phyloP scores from a whole-genome alignment of 1,140 invertebrate species.

The Cyclargus thomasi region DNA sequence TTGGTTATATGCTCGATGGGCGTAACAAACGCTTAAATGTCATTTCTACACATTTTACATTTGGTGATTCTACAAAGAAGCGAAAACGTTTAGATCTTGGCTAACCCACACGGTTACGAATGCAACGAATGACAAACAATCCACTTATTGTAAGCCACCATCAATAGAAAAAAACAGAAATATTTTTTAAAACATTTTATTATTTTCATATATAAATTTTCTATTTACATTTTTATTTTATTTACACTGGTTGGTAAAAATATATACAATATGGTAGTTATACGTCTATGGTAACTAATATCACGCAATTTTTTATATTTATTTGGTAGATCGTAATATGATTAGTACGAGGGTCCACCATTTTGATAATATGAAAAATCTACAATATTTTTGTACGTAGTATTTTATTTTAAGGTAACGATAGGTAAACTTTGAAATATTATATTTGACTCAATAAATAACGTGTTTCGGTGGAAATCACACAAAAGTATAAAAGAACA shows the following conservation, averaged over 20 bases:
- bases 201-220: slow-evolving; percentile 45
- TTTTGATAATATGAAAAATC: not conserved
- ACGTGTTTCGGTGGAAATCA: slow-evolving; percentile 39
- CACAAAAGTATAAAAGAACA: slow-evolving; percentile 41
- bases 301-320: slow-evolving; percentile 48
- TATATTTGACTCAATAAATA: slow-evolving; percentile 34
- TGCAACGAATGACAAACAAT: no score
- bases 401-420: not conserved
- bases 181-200: slow-evolving; percentile 29
- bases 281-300: slow-evolving; percentile 68
- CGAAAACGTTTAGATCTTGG: no score
- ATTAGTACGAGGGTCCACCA: not conserved
- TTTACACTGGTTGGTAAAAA: slow-evolving; percentile 49
- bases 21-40: no score
- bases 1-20: no score
- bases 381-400: slow-evolving; percentile 14
- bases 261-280: slow-evolving; percentile 42
- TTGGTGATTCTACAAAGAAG: no score
- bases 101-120: no score
- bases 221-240: slow-evolving; percentile 64
- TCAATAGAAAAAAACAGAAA: not conserved
- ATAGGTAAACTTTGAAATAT: slow-evolving; percentile 34
- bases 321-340: slow-evolving; percentile 37
- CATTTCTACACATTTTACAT: no score
- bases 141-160: no score